Base-by-base conservation (phyloP, 2,113 vertebrate genomes). In the Toxotes chatareus region DNA sequence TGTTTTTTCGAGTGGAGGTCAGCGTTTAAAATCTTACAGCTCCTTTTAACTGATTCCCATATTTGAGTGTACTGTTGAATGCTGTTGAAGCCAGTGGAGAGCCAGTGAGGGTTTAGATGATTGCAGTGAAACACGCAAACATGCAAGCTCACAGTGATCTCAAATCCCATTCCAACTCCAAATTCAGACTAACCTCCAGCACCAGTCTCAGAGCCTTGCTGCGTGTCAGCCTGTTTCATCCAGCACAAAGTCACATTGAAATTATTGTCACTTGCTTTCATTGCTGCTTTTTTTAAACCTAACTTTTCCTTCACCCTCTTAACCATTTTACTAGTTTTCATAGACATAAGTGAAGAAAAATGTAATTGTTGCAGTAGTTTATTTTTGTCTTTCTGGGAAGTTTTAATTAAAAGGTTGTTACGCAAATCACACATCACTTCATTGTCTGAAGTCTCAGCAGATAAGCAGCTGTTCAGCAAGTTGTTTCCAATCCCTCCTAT, bases 61-160 rank as follows among this genome's bases (percentile, higher is more conserved):
- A 85, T 60, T 82, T 90, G 73, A 68, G 80, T 73, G 86, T 78
- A 76, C 31, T 70, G 74, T 31, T 75, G 31, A 73, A 55, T 66
- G 64, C 51, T 80, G 65, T 57, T 72, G 72, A 80, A 79, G 71
- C 63, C 84, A 82, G 78, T 67, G 65, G 76, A 87, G 65, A 84
- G 38, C 65, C 74, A 88, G 85, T 79, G 60, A 84, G 78, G 71
- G 65, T 76, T 91, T 61, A 56, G 56, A 87, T 90, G 78, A 93
- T 92, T 91, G 86, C 79, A 72, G 71, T 31, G 44, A 67, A 83
- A 91, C 90, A 92, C 76, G 86, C 91, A 79, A 93, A 63, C 79
- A 70, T 47, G 80, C 71, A 51, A 80, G 74, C 71, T 81, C 78
- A 81, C 86, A 34, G 70, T 76, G 47, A 82, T 71, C 74, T 80